Evolutionary conservation across 2,113 vertebrate species (phyloP), one percentile per base, ranked within the genome.

Genomic region (Muntiacus muntjak): DNA sequence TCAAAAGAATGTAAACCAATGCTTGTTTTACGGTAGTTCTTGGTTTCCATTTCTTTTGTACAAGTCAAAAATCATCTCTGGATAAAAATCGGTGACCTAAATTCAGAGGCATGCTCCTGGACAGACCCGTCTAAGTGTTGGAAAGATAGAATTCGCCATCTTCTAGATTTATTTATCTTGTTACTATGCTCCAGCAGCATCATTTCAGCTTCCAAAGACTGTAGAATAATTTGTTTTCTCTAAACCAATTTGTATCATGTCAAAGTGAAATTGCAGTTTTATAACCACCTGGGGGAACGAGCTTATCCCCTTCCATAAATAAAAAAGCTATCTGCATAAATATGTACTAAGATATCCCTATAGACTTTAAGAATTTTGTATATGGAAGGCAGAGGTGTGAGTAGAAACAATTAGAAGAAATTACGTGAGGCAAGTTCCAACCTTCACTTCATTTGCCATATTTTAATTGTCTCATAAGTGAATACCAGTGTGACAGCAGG

Each of bases 141-240:
- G 78, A 94, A 95, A 97, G 71, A 98, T 98, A 97, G 98, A 97
- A 98, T 94, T 94, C 5, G 1, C 89, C 43, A 8, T 95, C 71
- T 95, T 26, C 21, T 90, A 87, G 82, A 95, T 98, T 97, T 98
- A 98, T 96, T 97, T 98, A 93, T 78, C 87, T 45, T 89, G 45
- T 96, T 97, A 95, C 81, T 79, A 64, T 2, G 10, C 62, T 98
- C 43, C 87, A 87, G 94, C 43, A 96, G 33, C 88, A 95, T 83
- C 88, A 86, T 91, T 97, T 98, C 93, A 62, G 95, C 98, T 98
- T 97, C 96, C 97, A 91, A 98, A 99, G 97, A 98, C 87, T 98
- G 96, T 92, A 91, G 97, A 98, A 98, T 98, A 98, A 99, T 99
- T 99, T 99, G 98, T 99, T 99, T 98, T 98, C 98, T 98, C 97